Evolutionary conservation across 2,797 vertebrate species (phyloP).

Genomic region (Sebastes oblongus): DNA sequence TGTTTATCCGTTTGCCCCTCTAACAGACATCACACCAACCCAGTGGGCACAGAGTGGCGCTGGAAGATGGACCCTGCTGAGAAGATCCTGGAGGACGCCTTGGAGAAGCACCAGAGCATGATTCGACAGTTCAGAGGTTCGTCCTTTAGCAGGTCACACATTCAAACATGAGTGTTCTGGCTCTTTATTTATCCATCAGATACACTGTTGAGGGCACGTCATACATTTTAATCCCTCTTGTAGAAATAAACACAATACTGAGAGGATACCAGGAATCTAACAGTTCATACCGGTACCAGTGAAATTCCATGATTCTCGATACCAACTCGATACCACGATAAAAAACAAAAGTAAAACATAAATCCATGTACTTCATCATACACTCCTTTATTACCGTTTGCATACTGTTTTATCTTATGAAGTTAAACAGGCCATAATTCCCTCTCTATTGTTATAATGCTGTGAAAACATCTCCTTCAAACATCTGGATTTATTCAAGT

Average conservation of each 20-base stretch:
- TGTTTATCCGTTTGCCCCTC: background rate
- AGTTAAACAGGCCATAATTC: no score
- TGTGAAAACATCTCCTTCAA: no score
- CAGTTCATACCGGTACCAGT: accelerated
- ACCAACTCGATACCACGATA: background rate
- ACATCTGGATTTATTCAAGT: no score
- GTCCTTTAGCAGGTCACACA: background rate
- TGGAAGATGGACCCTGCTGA: conserved; percentile 97
- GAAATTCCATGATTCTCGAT: background rate
- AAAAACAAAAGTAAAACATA: background rate
- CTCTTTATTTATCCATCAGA: no score
- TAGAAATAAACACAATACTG: background rate
- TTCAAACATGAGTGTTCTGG: background rate
- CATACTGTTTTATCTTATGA: no score
- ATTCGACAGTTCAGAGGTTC: conserved; percentile 95
- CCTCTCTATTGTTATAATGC: no score
- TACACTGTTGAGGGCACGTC: background rate
- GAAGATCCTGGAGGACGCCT: conserved; percentile 87
- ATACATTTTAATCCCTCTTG: background rate
- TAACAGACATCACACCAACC: conserved; percentile 95
- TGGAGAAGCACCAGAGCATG: conserved; percentile 92
- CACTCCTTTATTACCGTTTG: background rate
- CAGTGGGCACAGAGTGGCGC: conserved; percentile 94
- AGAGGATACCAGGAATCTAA: background rate
- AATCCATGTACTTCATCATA: accelerated